Evolutionary conservation across 2,888 invertebrate genomes (phyloP).

Genomic region (Cantharis flavilabris): DNA sequence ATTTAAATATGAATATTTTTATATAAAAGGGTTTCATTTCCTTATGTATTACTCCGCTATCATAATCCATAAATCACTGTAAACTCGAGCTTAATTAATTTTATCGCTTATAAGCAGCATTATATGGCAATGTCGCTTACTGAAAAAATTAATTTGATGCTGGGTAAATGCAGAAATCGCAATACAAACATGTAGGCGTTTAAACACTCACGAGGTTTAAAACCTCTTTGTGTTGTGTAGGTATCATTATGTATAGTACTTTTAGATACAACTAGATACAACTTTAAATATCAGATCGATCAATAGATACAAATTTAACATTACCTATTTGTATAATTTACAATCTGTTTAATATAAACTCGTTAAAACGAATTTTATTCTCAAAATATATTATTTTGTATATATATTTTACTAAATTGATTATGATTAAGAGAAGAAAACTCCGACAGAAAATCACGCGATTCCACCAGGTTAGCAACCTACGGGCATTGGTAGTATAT

Average conservation of each 20-base stretch:
- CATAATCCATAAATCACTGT: background rate
- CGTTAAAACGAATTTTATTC: background rate
- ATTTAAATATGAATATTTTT: background rate
- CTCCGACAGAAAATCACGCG: no score
- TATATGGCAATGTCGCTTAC: background rate
- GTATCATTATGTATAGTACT: background rate
- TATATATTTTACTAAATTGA: no score
- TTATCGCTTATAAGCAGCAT: background rate
- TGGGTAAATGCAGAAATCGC: background rate
- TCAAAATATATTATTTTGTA: no score
- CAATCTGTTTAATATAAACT: background rate
- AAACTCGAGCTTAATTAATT: background rate
- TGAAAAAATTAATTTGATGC: background rate
- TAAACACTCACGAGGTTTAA: background rate
- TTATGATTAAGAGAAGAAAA: no score
- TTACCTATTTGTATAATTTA: background rate
- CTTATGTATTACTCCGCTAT: background rate
- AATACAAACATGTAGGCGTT: background rate
- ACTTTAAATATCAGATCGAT: background rate
- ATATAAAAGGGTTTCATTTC: background rate
- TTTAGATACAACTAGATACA: no score
- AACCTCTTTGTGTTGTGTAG: background rate
- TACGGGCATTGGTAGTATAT: no score
- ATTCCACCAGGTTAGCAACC: no score
- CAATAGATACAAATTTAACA: background rate